Base-by-base conservation (phyloP, 2,113 vertebrate genomes). In the Apodemus speciosus region DNA sequence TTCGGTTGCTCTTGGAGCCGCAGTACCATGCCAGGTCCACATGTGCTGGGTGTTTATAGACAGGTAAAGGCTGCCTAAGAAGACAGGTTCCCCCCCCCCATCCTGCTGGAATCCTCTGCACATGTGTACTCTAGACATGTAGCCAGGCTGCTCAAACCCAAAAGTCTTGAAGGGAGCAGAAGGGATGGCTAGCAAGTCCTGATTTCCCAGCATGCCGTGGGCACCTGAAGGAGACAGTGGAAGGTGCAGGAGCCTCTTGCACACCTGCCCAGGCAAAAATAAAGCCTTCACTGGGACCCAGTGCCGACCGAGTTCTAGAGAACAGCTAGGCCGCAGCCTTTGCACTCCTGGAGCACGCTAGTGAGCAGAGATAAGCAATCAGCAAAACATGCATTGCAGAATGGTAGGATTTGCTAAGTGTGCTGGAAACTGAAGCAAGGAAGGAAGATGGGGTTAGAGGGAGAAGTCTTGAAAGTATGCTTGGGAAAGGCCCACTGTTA, bases 401-500 rank as follows among this genome's bases (percentile, higher is more conserved):
- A 49, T 11, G 6, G 43, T 46, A 58, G 38, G 18, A 32, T 72
- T 40, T 16, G n/a, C 7, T 40, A 68, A 60, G 71, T 40, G 49
- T 60, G 30, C 62, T 86, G 68, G 35, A 21, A 40, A 49, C 10
- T 6, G 30, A 72, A 85, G 56, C 51, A 25, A 20, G 73, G 14
- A 6, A 64, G 35, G 86, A 75, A 13, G 30, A 6, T 18, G 9
- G 27, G 9, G 66, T 58, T 13, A 23, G 1, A 3, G 1, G 18
- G 43, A 20, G 20, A 21, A 0, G 64, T n/a, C 68, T 88, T 83
- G 20, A 2, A 30, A 56, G 56, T 8, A 32, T 77, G 56, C 30
- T 80, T 69, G 89, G 64, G 40, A 91, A 95, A 92, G 80, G 35
- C 58, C 43, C 16, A 18, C 6, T 69, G 68, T 69, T n/a, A 20